A percentile compares a stretch with the other conserved stretches of the same genome.
Conservation (phyloP, 2,888 invertebrate species). For the Diaperis boleti region DNA sequence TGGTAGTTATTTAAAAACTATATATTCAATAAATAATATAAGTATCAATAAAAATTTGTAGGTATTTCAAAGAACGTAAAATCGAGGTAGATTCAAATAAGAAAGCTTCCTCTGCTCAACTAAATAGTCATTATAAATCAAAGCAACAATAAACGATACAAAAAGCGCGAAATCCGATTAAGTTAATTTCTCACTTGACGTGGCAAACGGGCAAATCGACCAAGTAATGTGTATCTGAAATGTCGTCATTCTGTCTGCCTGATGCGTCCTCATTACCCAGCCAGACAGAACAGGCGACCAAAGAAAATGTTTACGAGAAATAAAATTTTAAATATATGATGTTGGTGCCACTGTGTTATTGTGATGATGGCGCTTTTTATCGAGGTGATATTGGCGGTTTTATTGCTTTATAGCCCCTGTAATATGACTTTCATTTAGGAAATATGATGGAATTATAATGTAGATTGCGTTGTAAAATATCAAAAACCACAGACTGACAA, state of each 20-base stretch:
- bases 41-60: too few relatives aligned
- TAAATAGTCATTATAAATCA: conserved; percentile 4
- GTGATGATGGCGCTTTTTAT: conserved; percentile 38
- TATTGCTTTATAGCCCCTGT: conserved; percentile 37
- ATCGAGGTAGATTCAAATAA: too few relatives aligned
- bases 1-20: too few relatives aligned
- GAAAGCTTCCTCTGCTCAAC: background rate
- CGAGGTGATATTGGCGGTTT: conserved; percentile 39
- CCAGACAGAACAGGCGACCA: conserved; percentile 3
- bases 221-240: conserved; percentile 15
- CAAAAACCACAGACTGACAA: conserved; percentile 36
- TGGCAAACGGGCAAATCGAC: conserved; percentile 13
- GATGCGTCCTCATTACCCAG: conserved; percentile 7
- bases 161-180: conserved; percentile 12
- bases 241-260: conserved; percentile 7
- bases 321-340: conserved; percentile 34
- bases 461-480: conserved; percentile 38
- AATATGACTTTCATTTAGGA: conserved; percentile 37
- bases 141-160: background rate
- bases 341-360: conserved; percentile 37
- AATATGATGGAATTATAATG: conserved; percentile 38
- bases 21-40: too few relatives aligned
- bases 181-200: conserved; percentile 21
- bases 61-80: too few relatives aligned
- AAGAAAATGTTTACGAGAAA: conserved; percentile 33